Evolutionary conservation across 1,140 invertebrate genomes (phyloP).

Genomic region (Drosophila takahashii): DNA sequence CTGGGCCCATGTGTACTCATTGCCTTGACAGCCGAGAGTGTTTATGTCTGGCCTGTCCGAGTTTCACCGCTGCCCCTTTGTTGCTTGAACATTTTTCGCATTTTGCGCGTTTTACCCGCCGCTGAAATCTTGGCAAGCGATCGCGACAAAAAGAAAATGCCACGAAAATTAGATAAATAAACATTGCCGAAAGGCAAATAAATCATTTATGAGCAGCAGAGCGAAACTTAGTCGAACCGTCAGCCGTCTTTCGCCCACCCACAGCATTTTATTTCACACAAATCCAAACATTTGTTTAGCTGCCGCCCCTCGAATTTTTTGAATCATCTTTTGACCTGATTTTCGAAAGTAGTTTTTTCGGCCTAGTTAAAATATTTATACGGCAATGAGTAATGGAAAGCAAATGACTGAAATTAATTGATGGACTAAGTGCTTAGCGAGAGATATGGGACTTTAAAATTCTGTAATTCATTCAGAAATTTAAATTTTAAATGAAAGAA

Average conservation of each 20-base stretch:
- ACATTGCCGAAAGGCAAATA: slow-evolving; percentile 69
- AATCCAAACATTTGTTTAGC: slow-evolving; percentile 65
- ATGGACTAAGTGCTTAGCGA: background rate
- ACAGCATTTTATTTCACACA: slow-evolving; percentile 32
- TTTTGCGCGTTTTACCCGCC: slow-evolving; percentile 60
- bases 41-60: slow-evolving; percentile 59
- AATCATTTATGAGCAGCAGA: slow-evolving; percentile 61
- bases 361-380: slow-evolving; percentile 43
- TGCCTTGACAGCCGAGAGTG: slow-evolving; percentile 47
- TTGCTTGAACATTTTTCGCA: slow-evolving; percentile 50
- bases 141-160: slow-evolving; percentile 53
- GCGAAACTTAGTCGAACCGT: slow-evolving; percentile 37
- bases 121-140: slow-evolving; percentile 68
- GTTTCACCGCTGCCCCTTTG: slow-evolving; percentile 7
- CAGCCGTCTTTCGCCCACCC: slow-evolving; percentile 43
- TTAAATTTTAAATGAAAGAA: background rate
- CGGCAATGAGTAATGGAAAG: slow-evolving; percentile 40
- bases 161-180: slow-evolving; percentile 77
- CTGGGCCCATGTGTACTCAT: slow-evolving; percentile 32
- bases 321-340: slow-evolving; percentile 34
- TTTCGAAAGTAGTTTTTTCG: slow-evolving; percentile 41
- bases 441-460: slow-evolving; percentile 14
- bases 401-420: slow-evolving; percentile 11
- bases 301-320: slow-evolving; percentile 15
- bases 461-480: slow-evolving; percentile 29